phyloP scores from a whole-genome alignment of 2,797 vertebrate species.

The Enteromius unitaeniatus region DNA sequence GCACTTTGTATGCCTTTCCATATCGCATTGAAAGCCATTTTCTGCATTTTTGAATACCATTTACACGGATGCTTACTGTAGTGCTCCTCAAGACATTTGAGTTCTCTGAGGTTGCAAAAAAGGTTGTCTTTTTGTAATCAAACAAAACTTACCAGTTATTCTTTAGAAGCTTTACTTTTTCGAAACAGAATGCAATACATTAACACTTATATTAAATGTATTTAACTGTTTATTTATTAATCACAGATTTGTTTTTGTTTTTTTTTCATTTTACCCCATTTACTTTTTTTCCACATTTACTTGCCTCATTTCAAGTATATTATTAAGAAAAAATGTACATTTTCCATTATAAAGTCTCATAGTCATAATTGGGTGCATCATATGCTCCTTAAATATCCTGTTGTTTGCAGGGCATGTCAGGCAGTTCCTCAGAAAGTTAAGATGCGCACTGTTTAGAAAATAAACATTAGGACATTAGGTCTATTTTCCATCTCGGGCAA shows the following conservation, averaged over 20 bases:
- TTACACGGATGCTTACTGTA: neutral
- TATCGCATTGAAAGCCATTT: neutral
- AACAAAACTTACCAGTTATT: neutral
- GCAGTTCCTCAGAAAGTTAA: slow-evolving; percentile 40
- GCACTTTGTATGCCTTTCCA: neutral
- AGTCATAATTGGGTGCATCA: slow-evolving; percentile 2
- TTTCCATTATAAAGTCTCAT: neutral
- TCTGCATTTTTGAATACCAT: slow-evolving; percentile 1
- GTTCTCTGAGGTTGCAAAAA: neutral
- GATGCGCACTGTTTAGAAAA: slow-evolving; percentile 26
- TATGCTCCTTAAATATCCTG: slow-evolving; percentile 11
- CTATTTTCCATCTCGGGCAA: slow-evolving; percentile 33
- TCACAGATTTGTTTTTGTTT: neutral
- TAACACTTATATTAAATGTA: neutral
- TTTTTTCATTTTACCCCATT: neutral
- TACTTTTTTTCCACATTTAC: neutral
- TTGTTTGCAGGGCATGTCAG: slow-evolving; percentile 35
- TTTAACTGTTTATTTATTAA: neutral
- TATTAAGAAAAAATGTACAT: neutral
- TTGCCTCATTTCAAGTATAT: neutral
- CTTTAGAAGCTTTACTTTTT: neutral
- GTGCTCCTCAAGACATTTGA: neutral
- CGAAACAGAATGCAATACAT: neutral
- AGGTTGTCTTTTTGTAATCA: neutral
- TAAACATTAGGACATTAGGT: slow-evolving; percentile 4